Evolutionary conservation across 2,113 vertebrate genomes (phyloP).

Genomic region (Nothobranchius kuhntae): DNA sequence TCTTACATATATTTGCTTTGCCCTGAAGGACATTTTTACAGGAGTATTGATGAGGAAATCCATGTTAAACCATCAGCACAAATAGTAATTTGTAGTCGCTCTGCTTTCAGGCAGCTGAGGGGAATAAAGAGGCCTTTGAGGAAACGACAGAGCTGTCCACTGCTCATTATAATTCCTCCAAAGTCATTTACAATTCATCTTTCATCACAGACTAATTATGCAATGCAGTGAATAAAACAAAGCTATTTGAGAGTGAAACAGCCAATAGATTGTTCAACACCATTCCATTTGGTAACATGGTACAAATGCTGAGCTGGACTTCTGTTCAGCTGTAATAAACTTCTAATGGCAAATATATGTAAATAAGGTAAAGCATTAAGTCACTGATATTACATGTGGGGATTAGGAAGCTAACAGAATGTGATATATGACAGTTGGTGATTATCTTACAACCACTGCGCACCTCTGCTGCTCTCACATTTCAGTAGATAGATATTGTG

Average conservation of each 20-base stretch:
- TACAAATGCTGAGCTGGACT: conserved; percentile 9
- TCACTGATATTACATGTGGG: background rate
- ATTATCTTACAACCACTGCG: background rate
- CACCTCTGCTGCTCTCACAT: background rate
- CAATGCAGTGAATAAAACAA: conserved; percentile 17
- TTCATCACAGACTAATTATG: conserved; percentile 37
- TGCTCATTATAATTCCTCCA: conserved; percentile 46
- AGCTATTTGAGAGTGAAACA: background rate
- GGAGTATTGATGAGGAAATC: conserved; percentile 56
- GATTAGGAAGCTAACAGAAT: too few species aligned
- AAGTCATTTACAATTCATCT: conserved; percentile 44
- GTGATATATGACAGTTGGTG: too few species aligned
- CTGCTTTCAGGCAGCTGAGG: conserved; percentile 34
- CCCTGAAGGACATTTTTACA: conserved; percentile 40
- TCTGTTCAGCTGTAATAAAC: conserved; percentile 46
- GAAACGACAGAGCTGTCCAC: conserved; percentile 52
- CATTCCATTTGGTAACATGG: conserved; percentile 3
- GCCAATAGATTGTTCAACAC: conserved; percentile 30
- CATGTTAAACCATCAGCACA: conserved; percentile 40
- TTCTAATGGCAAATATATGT: conserved; percentile 42
- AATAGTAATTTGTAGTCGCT: conserved; percentile 44
- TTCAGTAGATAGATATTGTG: too few species aligned
- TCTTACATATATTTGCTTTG: conserved; percentile 42
- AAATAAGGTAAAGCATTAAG: conserved; percentile 43
- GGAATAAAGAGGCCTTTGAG: conserved; percentile 69